Percentiles rank a stretch among this genome's conserved stretches.
Evolutionary conservation across 2,888 invertebrate species (phyloP).

Genomic region (Cepaea hortensis): DNA sequence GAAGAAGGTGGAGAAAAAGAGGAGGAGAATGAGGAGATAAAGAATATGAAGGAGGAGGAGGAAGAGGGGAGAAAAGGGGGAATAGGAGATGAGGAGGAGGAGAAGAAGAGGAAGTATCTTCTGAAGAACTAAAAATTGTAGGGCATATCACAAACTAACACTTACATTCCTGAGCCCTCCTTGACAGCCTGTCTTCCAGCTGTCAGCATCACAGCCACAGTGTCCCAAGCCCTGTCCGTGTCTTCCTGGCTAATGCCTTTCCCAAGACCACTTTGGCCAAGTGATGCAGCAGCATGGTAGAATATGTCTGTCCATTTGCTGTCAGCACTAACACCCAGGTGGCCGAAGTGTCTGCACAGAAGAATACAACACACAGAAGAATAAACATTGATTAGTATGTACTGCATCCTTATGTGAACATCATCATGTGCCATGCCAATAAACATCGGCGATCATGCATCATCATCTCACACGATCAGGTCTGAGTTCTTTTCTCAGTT

Average conservation of each 20-base stretch:
- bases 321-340: slow-evolving; percentile 84
- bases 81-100: not conserved
- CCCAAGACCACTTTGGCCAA: slow-evolving; percentile 60
- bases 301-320: slow-evolving; percentile 89
- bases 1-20: not conserved
- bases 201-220: slow-evolving; percentile 84
- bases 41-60: not conserved
- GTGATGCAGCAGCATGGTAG: slow-evolving; percentile 80
- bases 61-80: not conserved
- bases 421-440: too few species aligned
- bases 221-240: slow-evolving; percentile 85
- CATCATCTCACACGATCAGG: too few species aligned
- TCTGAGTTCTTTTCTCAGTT: too few species aligned
- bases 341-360: slow-evolving; percentile 82
- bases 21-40: not conserved
- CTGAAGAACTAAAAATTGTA: not conserved
- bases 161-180: slow-evolving; percentile 60
- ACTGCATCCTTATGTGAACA: too few species aligned
- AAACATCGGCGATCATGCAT: too few species aligned
- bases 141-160: not conserved
- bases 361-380: not conserved
- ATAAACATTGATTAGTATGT: too few species aligned
- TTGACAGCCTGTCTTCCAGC: slow-evolving; percentile 73
- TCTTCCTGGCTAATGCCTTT: slow-evolving; percentile 59
- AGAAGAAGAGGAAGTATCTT: not conserved